phyloP scores from a whole-genome alignment of 2,797 vertebrate genomes.

The Ptychobarbus kaznakovi region DNA sequence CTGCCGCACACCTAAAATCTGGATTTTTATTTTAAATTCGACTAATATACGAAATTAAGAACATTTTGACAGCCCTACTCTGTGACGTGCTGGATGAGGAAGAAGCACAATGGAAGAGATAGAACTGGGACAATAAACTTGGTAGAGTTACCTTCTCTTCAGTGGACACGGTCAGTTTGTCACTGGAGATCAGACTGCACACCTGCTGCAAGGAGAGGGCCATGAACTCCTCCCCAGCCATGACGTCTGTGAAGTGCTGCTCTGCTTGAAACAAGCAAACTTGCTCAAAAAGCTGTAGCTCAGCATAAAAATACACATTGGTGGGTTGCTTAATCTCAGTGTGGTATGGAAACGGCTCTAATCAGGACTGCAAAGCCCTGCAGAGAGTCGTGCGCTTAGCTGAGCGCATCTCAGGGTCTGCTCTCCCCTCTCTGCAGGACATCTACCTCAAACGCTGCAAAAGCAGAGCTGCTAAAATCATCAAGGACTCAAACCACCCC shows the following conservation, averaged over 20 bases:
- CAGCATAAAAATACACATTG: constrained; percentile 18
- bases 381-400: too few relatives aligned
- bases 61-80: too few relatives aligned
- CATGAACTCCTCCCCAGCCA: constrained; percentile 95
- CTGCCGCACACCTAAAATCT: too few relatives aligned
- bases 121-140: not conserved
- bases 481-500: too few relatives aligned
- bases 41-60: too few relatives aligned
- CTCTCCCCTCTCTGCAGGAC: too few relatives aligned
- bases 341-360: too few relatives aligned
- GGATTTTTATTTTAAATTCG: too few relatives aligned
- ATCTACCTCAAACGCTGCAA: too few relatives aligned
- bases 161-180: constrained; percentile 94
- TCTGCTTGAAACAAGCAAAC: constrained; percentile 79
- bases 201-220: constrained; percentile 93
- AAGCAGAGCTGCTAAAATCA: too few relatives aligned
- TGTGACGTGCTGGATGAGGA: not conserved
- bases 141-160: constrained; percentile 90
- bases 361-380: too few relatives aligned
- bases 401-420: too few relatives aligned
- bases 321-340: not conserved
- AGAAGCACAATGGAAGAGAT: not conserved
- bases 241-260: constrained; percentile 95
- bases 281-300: not conserved
- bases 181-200: constrained; percentile 94